Base-by-base conservation (phyloP, 2,797 vertebrate species). In the Manis javanica region DNA sequence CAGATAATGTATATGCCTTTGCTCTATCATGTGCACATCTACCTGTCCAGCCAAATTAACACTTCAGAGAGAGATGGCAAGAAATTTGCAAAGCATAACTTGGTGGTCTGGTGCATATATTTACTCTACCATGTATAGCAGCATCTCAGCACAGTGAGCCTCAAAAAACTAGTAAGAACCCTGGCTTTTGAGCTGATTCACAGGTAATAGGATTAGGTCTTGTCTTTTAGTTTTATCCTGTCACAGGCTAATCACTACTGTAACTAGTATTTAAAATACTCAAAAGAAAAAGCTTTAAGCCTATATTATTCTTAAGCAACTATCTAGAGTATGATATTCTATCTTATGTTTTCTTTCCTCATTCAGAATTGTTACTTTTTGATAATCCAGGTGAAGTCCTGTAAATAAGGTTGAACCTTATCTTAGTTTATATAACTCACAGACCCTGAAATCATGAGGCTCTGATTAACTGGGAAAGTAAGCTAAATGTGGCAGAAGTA, bases 401-500 rank as follows among this genome's bases (percentile, higher is more conserved):
- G n/a, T 21, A 53, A 53, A 75, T 51, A 55, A 78, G 61, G 71
- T 37, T 8, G 91, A 94, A 46, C 21, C 57, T 91, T 29, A 86
- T 51, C 63, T 90, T 68, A 68, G 39, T 49, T 42, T 83, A 37
- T 64, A 61, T 71, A 64, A 77, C n/a, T 74, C 31, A 42, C 2
- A 77, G 94, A 87, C 59, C 79, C 37, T 59, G n/a, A 94, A 86
- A 78, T 11, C 88, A 96, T 7, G 10, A 92, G 75, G 87, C 63
- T 92, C 57, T 78, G 49, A 90, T 94, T 83, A 96, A 91, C 74
- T 63, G 55, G 74, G 72, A 86, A 92, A 95, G 37, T 53, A 84
- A 90, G 81, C 12, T 68, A 71, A 96, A 69, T 37, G 37, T 63
- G 66, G 75, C 57, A 82, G 72, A 93, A 82, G 78, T 42, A 79